Percentiles rank a stretch among this genome's conserved stretches.
Evolutionary conservation across 1,140 invertebrate species (phyloP).

Genomic region (Heterodera schachtii): DNA sequence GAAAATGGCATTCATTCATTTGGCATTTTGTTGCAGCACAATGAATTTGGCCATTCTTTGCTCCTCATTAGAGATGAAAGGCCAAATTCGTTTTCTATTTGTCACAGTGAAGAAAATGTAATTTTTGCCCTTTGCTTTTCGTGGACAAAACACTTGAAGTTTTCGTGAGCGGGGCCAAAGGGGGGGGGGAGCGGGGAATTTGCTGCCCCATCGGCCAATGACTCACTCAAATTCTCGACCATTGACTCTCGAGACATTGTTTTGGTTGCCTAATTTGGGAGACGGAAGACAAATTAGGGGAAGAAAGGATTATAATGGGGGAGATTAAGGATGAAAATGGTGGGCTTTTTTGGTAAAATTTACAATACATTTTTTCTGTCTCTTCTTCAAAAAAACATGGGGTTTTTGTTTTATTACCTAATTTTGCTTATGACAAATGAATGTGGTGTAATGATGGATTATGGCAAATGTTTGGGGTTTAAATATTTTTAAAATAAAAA

Average conservation of each 20-base stretch:
- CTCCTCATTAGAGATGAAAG: not conserved
- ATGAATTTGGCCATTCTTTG: not conserved
- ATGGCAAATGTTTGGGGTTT: too few relatives aligned
- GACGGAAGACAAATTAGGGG: not conserved
- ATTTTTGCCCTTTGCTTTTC: slow-evolving; percentile 1
- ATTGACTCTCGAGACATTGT: not conserved
- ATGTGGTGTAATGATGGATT: too few relatives aligned
- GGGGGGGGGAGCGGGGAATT: not conserved
- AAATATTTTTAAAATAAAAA: too few relatives aligned
- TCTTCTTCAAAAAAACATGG: too few relatives aligned
- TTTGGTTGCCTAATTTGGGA: not conserved
- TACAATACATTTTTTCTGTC: too few relatives aligned
- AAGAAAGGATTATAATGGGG: not conserved
- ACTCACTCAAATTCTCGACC: not conserved
- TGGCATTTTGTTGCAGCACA: not conserved
- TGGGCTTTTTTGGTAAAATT: too few relatives aligned
- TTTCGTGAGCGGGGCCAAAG: not conserved
- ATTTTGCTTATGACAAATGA: too few relatives aligned
- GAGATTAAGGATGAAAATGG: not conserved
- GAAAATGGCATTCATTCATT: not conserved
- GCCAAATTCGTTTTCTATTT: not conserved
- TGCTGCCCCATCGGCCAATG: too few relatives aligned
- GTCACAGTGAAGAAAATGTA: not conserved
- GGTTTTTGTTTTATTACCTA: too few relatives aligned
- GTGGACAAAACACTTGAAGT: slow-evolving; percentile 1